Evolutionary conservation across 2,888 invertebrate species (phyloP).

Genomic region (Herminia tarsipennalis): DNA sequence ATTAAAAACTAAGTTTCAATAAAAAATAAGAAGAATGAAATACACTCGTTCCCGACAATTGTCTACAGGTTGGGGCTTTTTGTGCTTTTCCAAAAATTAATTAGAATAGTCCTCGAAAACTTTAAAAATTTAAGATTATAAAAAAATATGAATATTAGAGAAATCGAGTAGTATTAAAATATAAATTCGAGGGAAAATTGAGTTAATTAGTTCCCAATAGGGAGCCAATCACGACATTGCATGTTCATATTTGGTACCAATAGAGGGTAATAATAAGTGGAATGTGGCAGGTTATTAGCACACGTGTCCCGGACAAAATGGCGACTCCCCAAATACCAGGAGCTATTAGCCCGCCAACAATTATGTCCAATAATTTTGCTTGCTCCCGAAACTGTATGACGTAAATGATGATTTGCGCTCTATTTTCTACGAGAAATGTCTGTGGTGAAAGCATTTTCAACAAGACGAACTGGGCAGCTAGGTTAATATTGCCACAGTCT

Average conservation of each 20-base stretch:
- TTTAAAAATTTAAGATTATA: neutral
- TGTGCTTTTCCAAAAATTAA: too few relatives aligned
- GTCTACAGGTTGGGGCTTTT: too few relatives aligned
- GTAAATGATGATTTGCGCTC: too few relatives aligned
- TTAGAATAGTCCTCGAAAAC: too few relatives aligned
- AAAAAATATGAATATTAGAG: neutral
- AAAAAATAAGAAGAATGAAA: too few relatives aligned
- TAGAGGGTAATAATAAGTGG: slow-evolving; percentile 50
- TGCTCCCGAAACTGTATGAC: slow-evolving; percentile 31
- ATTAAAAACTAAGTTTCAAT: too few relatives aligned
- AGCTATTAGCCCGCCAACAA: slow-evolving; percentile 55
- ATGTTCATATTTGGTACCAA: slow-evolving; percentile 26
- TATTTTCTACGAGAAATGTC: too few relatives aligned
- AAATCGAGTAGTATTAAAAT: neutral
- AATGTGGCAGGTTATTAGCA: slow-evolving; percentile 59
- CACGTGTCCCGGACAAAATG: slow-evolving; percentile 54
- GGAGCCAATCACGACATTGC: slow-evolving; percentile 28
- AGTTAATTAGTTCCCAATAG: slow-evolving; percentile 4
- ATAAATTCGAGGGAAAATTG: neutral
- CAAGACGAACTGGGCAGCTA: too few relatives aligned
- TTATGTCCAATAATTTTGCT: slow-evolving; percentile 51
- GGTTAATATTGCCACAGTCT: too few relatives aligned
- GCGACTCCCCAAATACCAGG: slow-evolving; percentile 49
- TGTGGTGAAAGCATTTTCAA: too few relatives aligned
- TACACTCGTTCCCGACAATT: too few relatives aligned